Base-by-base conservation (phyloP, 2,888 invertebrate species). In the Acrobasis repandana region DNA sequence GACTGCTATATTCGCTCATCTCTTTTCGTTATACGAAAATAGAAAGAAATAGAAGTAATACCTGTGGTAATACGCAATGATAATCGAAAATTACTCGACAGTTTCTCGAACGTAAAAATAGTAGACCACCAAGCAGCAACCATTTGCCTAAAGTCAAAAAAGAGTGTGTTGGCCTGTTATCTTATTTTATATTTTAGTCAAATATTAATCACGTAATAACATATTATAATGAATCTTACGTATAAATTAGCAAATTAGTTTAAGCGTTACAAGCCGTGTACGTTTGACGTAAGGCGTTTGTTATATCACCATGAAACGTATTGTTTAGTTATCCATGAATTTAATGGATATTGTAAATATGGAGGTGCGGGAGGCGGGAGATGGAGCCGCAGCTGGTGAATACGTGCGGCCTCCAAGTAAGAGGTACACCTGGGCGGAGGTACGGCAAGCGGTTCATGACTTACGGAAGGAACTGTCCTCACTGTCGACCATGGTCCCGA, bases 401-500 rank as follows among this genome's bases (percentile, higher is more conserved):
- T 83, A 78, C 61, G 80, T 87, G 6, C 80, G 79, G 54, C 74
- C 78, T 20, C 82, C 88, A 18, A 79, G 83, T 68, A 93, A 82
- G 86, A 93, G 86, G 66, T 90, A 88, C 74, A 94, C 95, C 59
- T 97, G 97, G 97, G 95, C 95, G 1, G 97, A 97, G 82, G 93
- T 97, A 20, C 93, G 96, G 64, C 94, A 94, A 56, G 95, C 96
- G 9, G 97, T 97, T 0, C 95, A 96, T 75, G 97, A 97, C 77
- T 92, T 97, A 70, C 92, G 97, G 14, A 95, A 96, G 70, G 95
- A 96, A 76, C 83, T 97, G 63, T 96, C 96, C 2, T 94, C 95
- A 60, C 88, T 97, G 46, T 96, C 96, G 0, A 95, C 95, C 1
- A 96, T 96, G 93, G 95, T 97, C 18, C 97, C 97, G 0, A 95